Percentiles rank a stretch among this genome's conserved stretches.
Evolutionary conservation across 2,797 vertebrate genomes (phyloP).

Genomic region (Aplochiton taeniatus): DNA sequence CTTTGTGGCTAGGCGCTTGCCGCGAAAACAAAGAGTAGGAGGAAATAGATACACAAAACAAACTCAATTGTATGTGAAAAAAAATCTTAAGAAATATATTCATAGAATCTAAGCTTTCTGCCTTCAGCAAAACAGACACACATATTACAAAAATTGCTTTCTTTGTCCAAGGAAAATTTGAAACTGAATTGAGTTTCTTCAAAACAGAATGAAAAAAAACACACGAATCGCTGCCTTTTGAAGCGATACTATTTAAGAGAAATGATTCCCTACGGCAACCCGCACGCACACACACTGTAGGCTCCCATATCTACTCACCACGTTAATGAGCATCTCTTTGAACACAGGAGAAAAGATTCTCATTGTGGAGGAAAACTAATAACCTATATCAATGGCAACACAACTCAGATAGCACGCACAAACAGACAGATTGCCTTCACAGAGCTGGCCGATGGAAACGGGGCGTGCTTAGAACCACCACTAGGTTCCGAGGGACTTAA

Average conservation of each 20-base stretch:
- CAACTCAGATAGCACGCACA: conserved; percentile 19
- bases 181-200: conserved; percentile 21
- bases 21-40: background rate
- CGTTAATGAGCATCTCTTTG: conserved; percentile 45
- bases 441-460: conserved; percentile 39
- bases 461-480: conserved; percentile 30
- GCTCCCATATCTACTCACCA: conserved; percentile 24
- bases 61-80: conserved; percentile 25
- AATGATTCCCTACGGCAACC: conserved; percentile 31
- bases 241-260: conserved; percentile 30
- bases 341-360: conserved; percentile 32
- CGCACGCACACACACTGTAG: conserved; percentile 12
- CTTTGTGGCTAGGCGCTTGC: background rate
- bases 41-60: background rate
- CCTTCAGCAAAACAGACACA: conserved; percentile 30
- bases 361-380: conserved; percentile 48
- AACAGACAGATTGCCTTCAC: conserved; percentile 35
- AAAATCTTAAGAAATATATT: conserved; percentile 33
- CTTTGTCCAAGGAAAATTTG: conserved; percentile 19
- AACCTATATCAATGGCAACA: conserved; percentile 36
- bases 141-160: conserved; percentile 37
- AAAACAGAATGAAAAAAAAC: conserved; percentile 28
- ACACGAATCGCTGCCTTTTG: conserved; percentile 32
- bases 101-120: too few species aligned
- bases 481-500: conserved; percentile 54